Evolutionary conservation across 2,113 vertebrate genomes (phyloP).

Genomic region (Psittacara wagleri): DNA sequence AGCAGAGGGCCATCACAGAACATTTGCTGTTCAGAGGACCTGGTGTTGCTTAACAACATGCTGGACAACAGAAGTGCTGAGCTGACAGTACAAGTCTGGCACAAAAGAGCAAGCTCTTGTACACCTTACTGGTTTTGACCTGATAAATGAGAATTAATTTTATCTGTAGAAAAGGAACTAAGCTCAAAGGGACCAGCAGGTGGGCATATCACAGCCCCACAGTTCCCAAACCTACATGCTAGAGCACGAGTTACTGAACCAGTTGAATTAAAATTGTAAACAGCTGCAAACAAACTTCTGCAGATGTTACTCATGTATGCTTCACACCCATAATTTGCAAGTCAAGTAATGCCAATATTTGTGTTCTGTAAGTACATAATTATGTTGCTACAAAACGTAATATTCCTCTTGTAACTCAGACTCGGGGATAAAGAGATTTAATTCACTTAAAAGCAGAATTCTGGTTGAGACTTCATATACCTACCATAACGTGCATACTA

Average conservation of each 20-base stretch:
- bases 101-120: not conserved
- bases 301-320: slow-evolving; percentile 37
- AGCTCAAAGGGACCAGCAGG: not conserved
- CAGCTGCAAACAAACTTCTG: slow-evolving; percentile 44
- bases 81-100: not conserved
- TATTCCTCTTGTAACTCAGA: not conserved
- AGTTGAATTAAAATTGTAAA: slow-evolving; percentile 23
- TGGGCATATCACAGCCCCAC: not conserved
- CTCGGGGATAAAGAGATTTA: not conserved
- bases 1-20: not conserved
- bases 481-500: not conserved
- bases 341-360: slow-evolving; percentile 55
- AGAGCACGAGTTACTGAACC: not conserved
- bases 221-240: not conserved
- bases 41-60: not conserved
- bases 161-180: not conserved
- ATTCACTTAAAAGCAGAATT: not conserved
- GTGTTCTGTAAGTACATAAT: slow-evolving; percentile 21
- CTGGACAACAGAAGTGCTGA: not conserved
- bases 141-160: not conserved
- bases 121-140: not conserved
- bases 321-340: slow-evolving; percentile 62
- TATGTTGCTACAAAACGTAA: not conserved
- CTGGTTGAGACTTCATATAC: not conserved
- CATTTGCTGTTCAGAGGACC: not conserved